These are phyloP conservation scores for Sussaba pulchella DNA, from an alignment of 2,888 invertebrate genomes.

Conservation along the genomic window DNA sequence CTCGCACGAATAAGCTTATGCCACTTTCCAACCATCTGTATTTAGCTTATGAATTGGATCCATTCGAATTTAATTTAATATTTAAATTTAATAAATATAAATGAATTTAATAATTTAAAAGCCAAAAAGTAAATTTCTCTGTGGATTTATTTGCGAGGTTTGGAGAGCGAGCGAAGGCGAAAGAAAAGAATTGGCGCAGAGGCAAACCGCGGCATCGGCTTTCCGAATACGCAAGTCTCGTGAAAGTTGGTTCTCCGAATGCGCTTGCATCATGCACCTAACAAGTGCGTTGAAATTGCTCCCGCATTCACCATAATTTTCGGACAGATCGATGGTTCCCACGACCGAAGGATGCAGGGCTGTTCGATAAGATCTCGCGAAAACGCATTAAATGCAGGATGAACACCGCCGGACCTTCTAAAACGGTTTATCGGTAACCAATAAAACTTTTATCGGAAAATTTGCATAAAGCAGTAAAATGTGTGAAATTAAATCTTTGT, in stretches of 20 bases:
- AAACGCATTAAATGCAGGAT: conserved; percentile 1
- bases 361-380: conserved; percentile 19
- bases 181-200: not conserved
- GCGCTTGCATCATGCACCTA: conserved; percentile 14
- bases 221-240: conserved; percentile 9
- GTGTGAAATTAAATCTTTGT: too few species aligned
- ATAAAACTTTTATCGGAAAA: not conserved
- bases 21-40: too few species aligned
- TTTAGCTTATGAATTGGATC: too few species aligned
- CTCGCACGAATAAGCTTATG: too few species aligned
- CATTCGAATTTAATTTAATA: too few species aligned
- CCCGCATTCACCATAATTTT: not conserved
- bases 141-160: too few species aligned
- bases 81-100: too few species aligned
- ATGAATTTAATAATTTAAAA: too few species aligned
- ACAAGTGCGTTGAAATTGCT: not conserved
- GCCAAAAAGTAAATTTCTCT: too few species aligned
- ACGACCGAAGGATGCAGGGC: conserved; percentile 28
- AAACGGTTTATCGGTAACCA: not conserved
- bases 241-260: not conserved
- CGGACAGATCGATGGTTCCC: conserved; percentile 4
- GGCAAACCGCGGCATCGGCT: not conserved
- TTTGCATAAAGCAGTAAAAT: too few species aligned
- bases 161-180: not conserved
- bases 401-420: not conserved